A percentile compares a stretch with the other conserved stretches of the same genome.
Conservation (phyloP, 1,140 invertebrate genomes). For the Bactericera cockerelli region DNA sequence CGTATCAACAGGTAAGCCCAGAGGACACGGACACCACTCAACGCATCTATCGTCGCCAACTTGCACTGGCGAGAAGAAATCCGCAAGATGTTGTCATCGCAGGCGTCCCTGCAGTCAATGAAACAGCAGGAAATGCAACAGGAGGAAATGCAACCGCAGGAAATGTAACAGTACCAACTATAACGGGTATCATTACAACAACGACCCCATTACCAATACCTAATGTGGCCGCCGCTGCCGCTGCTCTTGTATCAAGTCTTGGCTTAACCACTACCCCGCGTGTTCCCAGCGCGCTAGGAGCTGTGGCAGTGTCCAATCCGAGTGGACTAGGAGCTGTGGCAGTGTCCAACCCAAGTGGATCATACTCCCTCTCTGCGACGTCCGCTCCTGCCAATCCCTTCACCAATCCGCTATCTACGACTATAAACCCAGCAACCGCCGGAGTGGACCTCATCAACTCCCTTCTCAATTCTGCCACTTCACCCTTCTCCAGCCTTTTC, state of each 20-base stretch:
- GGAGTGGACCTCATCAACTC: background rate
- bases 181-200: no score
- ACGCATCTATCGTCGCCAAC: background rate
- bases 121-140: background rate
- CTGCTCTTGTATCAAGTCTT: no score
- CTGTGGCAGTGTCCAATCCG: no score
- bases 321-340: no score
- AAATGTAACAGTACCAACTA: background rate
- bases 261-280: no score
- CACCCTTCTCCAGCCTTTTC: background rate
- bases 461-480: background rate
- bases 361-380: no score
- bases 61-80: background rate
- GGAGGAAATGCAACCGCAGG: background rate
- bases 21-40: background rate
- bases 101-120: background rate
- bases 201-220: no score
- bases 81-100: background rate
- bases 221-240: no score
- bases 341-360: no score
- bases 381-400: background rate
- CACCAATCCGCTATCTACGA: background rate
- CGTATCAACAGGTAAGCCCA: no score
- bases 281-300: no score
- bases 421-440: no score